A percentile compares a stretch with the other conserved stretches of the same genome.
Conservation (phyloP, 2,888 invertebrate species). For the Torymus texanus region DNA sequence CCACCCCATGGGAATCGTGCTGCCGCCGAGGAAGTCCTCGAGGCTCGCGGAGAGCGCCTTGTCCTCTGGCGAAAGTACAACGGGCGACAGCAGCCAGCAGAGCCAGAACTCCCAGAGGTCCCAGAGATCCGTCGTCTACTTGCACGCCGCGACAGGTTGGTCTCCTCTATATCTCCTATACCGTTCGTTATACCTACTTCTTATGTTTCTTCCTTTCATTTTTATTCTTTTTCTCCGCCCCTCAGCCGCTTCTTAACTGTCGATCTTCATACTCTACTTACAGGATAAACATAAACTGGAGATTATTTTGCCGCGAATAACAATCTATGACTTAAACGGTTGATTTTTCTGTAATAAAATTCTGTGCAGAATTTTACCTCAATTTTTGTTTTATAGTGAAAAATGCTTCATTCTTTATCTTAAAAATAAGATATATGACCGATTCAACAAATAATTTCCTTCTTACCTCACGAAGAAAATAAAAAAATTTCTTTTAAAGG, state of each 20-base stretch:
- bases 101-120: conserved; percentile 77
- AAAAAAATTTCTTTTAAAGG: too few species aligned
- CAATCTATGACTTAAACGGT: neutral
- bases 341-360: too few species aligned
- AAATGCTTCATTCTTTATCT: too few species aligned
- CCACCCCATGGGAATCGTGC: conserved; percentile 67
- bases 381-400: too few species aligned
- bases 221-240: neutral
- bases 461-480: too few species aligned
- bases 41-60: conserved; percentile 72
- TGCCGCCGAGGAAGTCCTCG: conserved; percentile 69
- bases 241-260: neutral
- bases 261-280: neutral
- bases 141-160: conserved; percentile 88
- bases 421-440: too few species aligned
- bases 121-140: conserved; percentile 88
- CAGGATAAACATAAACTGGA: too few species aligned
- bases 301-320: neutral
- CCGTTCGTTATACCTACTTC: neutral
- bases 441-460: too few species aligned
- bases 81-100: conserved; percentile 82
- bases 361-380: too few species aligned
- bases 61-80: conserved; percentile 74
- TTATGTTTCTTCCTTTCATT: neutral
- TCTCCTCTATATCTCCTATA: neutral